Base-by-base conservation (phyloP, 2,113 vertebrate species). In the Anarrhichthys ocellatus region DNA sequence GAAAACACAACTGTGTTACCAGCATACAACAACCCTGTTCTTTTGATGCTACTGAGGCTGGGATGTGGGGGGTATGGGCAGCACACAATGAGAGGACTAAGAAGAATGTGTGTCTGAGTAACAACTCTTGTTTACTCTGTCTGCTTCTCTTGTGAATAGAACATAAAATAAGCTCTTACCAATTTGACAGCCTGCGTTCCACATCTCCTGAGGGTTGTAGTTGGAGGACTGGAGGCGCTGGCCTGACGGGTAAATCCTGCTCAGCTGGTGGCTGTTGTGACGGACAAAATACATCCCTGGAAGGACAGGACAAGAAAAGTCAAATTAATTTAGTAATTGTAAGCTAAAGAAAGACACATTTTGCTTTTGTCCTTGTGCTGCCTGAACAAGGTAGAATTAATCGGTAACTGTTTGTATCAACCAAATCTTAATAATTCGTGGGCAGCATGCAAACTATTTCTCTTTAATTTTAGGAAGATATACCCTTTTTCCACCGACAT, bases 151-250 rank as follows among this genome's bases (percentile, higher is more conserved):
- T 58, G 6, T 46, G 4, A 50, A 27, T 10, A 18, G 9, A 66
- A 54, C 0, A 64, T 13, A 18, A 40, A 42, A 34, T 29, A 15
- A 10, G 13, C 17, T 7, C 94, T 96, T 85, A 99, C 98, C 98
- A 72, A 99, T 94, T 89, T 99, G 98, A 87, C 97, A 99, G 82
- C 98, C 98, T 0, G 80, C 94, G 0, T 98, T 99, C 98, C 98
- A 99, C 97, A 99, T 98, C 67, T 98, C 97, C 94, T 98, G 97
- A 73, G 98, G 98, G 91, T 97, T 96, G 89, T 96, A 99, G 95
- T 99, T 99, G 89, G 98, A 97, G 0, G 98, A 99, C 86, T 96
- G 97, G 85, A 98, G 91, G 66, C 97, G 95, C 79, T 98, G 94
- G 38, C 97, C 97, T 77, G 96, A 95, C 0, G 98, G 98, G 90